A percentile compares a stretch with the other conserved stretches of the same genome.
Conservation (phyloP, 1,140 invertebrate species). For the Danaus melanippus region DNA sequence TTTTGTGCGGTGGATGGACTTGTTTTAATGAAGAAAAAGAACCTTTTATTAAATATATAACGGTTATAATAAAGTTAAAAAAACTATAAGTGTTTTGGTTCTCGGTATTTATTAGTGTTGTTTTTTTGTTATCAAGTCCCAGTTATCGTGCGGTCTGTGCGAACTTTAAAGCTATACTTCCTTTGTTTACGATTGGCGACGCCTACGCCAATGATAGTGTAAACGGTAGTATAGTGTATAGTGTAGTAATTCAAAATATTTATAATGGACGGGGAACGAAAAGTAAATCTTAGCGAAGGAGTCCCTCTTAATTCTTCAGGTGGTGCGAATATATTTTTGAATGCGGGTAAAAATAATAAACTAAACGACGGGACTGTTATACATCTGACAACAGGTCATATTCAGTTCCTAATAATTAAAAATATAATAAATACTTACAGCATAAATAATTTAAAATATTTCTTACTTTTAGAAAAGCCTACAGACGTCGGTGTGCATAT, state of each 20-base stretch:
- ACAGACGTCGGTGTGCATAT: constrained; percentile 62
- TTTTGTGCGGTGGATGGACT: constrained; percentile 31
- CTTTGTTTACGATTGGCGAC: constrained; percentile 63
- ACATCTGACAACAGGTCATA: constrained; percentile 64
- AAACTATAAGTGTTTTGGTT: constrained; percentile 19
- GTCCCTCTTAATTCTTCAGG: constrained; percentile 57
- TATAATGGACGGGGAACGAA: constrained; percentile 57
- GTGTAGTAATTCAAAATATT: constrained; percentile 39
- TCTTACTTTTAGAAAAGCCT: constrained; percentile 53
- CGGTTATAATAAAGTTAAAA: constrained; percentile 13
- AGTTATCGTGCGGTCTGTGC: constrained; percentile 50
- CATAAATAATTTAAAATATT: constrained; percentile 9
- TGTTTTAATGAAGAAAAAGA: constrained; percentile 23
- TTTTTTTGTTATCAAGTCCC: constrained; percentile 47
- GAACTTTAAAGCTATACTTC: constrained; percentile 62
- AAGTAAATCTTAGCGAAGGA: constrained; percentile 54
- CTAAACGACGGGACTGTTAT: constrained; percentile 58
- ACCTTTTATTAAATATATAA: too few species aligned
- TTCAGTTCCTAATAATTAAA: constrained; percentile 24
- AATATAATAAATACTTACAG: constrained; percentile 1
- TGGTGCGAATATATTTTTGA: constrained; percentile 62
- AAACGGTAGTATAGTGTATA: constrained; percentile 42
- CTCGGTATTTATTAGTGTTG: constrained; percentile 39
- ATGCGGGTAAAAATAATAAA: constrained; percentile 57
- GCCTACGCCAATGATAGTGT: constrained; percentile 47